Base-by-base conservation (phyloP, 1,140 invertebrate genomes). In the Hirudo medicinalis region DNA sequence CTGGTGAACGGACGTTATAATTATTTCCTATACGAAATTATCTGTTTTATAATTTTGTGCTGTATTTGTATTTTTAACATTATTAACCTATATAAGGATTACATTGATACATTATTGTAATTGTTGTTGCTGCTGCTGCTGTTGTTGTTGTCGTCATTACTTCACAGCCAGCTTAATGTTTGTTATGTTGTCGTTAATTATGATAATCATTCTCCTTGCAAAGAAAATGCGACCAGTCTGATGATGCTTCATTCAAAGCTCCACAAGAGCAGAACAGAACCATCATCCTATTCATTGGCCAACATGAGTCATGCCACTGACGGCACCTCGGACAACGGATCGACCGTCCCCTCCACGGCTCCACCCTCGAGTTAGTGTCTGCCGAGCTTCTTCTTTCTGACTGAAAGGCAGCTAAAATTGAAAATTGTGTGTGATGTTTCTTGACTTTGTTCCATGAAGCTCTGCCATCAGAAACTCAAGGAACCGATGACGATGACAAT, bases 191-290 rank as follows among this genome's bases (percentile, higher is more conserved):
- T 49, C 43, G 32, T 36, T 36, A 36, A 49, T n/a, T n/a, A n/a
- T 11, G 15, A 49, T 9, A 49, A 49, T 63, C 17, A 15, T 32
- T 63, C 22, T 63, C 29, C 29, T 63, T 63, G 2, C 9, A 63
- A 13, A 63, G 57, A 63, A 32, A 63, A 63, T 32, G 29, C 11
- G 11, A 32, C 5, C 22, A 63, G 29, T 22, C 22, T 63, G 57
- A 63, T 63, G 57, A 63, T 63, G 57, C 29, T 63, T 9, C 9
- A 22, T 25, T 63, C 57, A 32, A 63, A 63, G 15, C 20, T 63
- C 22, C 57, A 63, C 57, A 63, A 63, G 29, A 63, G 57, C 29
- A 63, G 19, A 32, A 63, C 57, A 11, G 57, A 63, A 63, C 57
- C 57, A 0, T 63, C 57, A 0, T 32, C 29, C 4, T 63, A 25